Evolutionary conservation across 2,797 vertebrate species (phyloP).

Genomic region (Chelmon rostratus): DNA sequence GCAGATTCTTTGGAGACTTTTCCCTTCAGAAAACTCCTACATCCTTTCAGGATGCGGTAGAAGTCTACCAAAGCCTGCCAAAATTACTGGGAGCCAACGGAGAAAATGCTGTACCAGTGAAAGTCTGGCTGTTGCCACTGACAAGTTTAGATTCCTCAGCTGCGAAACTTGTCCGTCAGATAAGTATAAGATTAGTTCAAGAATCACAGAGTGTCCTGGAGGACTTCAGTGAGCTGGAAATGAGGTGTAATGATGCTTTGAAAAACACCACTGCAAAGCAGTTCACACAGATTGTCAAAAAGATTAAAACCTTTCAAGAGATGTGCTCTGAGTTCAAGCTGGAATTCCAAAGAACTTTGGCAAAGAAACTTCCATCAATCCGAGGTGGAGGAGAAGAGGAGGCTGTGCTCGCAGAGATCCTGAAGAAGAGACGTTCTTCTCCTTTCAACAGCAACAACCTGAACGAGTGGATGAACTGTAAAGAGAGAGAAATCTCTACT

Average conservation of each 20-base stretch:
- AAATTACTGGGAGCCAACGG: conserved; percentile 48
- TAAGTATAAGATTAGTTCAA: conserved; percentile 62
- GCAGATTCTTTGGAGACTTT: conserved; percentile 78
- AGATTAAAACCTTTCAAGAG: conserved; percentile 50
- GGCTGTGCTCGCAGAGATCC: conserved; percentile 32
- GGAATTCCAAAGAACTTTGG: conserved; percentile 28
- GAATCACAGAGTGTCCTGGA: conserved; percentile 64
- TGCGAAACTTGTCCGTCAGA: conserved; percentile 63
- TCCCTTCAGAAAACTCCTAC: conserved; percentile 18
- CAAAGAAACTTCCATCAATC: conserved; percentile 57
- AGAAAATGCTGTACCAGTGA: conserved; percentile 65
- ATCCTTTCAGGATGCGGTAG: conserved; percentile 58
- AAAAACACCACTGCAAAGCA: neutral
- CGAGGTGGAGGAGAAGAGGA: conserved; percentile 61
- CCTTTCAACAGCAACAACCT: conserved; percentile 56
- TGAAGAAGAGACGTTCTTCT: conserved; percentile 53
- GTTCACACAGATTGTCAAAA: conserved; percentile 50
- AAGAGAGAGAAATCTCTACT: neutral
- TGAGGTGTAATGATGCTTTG: conserved; percentile 57
- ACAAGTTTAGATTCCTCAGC: conserved; percentile 60
- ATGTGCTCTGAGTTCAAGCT: conserved; percentile 43
- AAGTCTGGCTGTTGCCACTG: conserved; percentile 77
- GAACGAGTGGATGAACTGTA: neutral
- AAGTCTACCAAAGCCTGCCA: conserved; percentile 69
- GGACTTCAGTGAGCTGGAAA: conserved; percentile 54